Evolutionary conservation across 2,888 invertebrate species (phyloP).

Genomic region (Brachylomia viminalis): DNA sequence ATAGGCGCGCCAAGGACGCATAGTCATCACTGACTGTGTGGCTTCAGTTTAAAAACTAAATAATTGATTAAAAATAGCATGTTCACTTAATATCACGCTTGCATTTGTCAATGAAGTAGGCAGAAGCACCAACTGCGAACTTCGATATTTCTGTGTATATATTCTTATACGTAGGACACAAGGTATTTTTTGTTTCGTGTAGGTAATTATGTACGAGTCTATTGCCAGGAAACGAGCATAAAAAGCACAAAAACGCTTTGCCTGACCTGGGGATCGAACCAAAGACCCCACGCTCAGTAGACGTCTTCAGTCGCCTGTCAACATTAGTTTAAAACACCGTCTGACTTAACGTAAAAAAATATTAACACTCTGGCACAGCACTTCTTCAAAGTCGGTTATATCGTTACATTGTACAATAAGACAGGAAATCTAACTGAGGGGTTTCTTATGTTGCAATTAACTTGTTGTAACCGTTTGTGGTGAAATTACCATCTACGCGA

Average conservation of each 20-base stretch:
- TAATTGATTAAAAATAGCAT: background rate
- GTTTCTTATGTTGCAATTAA: constrained; percentile 31
- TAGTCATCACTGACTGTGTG: constrained; percentile 4
- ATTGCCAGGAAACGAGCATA: background rate
- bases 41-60: constrained; percentile 23
- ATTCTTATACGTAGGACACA: no score
- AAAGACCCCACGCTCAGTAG: background rate
- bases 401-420: constrained; percentile 33
- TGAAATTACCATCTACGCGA: constrained; percentile 22
- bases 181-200: no score
- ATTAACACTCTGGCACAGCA: constrained; percentile 18
- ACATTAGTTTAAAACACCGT: background rate
- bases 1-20: constrained; percentile 43
- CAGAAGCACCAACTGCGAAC: no score
- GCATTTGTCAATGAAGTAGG: no score
- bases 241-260: background rate
- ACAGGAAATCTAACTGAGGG: constrained; percentile 40
- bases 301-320: background rate
- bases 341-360: background rate
- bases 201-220: no score
- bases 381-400: constrained; percentile 39
- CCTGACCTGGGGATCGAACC: background rate
- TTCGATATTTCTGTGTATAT: no score
- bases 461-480: constrained; percentile 25
- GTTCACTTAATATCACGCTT: background rate